Percentiles rank a stretch among this genome's conserved stretches.
phyloP scores from a whole-genome alignment of 2,797 vertebrate genomes.

The Spinibarbus caldwelli region DNA sequence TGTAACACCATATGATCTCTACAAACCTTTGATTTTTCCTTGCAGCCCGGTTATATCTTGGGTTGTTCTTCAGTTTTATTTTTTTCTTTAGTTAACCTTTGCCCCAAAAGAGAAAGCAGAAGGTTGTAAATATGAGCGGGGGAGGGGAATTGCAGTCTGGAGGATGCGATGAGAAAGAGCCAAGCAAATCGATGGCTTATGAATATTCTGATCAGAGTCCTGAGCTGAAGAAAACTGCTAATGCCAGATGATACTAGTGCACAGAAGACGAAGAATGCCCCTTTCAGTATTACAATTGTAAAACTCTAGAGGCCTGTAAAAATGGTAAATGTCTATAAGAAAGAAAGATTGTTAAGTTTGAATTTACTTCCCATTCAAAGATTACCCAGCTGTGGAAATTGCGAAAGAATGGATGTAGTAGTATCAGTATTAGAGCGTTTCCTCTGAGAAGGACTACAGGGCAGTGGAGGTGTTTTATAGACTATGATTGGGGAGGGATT shows the following conservation, averaged over 20 bases:
- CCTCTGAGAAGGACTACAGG: constrained; percentile 40
- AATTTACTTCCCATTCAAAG: constrained; percentile 6
- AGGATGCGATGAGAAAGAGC: constrained; percentile 29
- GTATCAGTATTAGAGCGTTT: constrained; percentile 22
- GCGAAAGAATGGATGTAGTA: background rate
- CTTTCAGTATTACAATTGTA: background rate
- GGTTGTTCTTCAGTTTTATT: constrained; percentile 56
- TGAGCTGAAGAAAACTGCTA: constrained; percentile 65
- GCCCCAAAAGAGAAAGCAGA: constrained; percentile 39
- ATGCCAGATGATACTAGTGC: constrained; percentile 18
- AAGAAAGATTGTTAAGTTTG: background rate
- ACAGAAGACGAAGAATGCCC: background rate
- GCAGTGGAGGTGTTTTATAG: constrained; percentile 29
- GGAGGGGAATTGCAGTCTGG: constrained; percentile 27
- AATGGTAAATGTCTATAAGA: background rate
- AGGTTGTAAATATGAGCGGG: constrained; percentile 41
- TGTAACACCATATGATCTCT: background rate
- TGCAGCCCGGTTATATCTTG: constrained; percentile 46
- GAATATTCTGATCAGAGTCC: constrained; percentile 74
- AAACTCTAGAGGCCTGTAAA: constrained; percentile 7
- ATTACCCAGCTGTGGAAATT: constrained; percentile 1
- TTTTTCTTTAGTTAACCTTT: constrained; percentile 71
- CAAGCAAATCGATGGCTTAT: constrained; percentile 71
- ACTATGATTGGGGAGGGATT: constrained; percentile 30
- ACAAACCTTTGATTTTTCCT: constrained; percentile 18